Conservation (phyloP, 2,888 invertebrate genomes). For the Scaptodrosophila latifasciaeformis region DNA sequence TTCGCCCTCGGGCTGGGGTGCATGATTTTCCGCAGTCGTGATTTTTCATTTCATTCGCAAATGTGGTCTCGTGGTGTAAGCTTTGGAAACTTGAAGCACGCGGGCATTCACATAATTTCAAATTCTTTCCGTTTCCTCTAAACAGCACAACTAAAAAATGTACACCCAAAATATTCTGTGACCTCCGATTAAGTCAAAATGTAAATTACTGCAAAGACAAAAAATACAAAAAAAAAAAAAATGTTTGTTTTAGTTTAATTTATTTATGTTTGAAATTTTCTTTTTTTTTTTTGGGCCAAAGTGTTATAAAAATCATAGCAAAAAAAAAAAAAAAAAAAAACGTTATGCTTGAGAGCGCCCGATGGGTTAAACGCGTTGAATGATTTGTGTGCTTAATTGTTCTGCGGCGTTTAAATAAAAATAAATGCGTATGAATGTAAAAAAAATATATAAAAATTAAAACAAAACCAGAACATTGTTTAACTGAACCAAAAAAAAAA, state of each 20-base stretch:
- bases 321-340: slow-evolving; percentile 25
- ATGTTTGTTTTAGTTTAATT: slow-evolving; percentile 13
- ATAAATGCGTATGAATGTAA: slow-evolving; percentile 56
- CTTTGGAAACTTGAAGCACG: slow-evolving; percentile 43
- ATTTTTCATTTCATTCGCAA: slow-evolving; percentile 71
- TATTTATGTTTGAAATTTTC: slow-evolving; percentile 13
- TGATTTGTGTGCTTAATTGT: slow-evolving; percentile 33
- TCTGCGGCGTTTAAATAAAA: slow-evolving; percentile 42
- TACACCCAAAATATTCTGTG: neutral
- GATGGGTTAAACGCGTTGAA: slow-evolving; percentile 14
- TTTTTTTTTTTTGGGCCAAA: slow-evolving; percentile 23
- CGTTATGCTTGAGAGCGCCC: slow-evolving; percentile 53
- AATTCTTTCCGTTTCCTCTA: neutral
- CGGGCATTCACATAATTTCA: slow-evolving; percentile 3
- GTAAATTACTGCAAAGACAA: no score
- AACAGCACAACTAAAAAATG: neutral
- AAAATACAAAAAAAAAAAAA: neutral
- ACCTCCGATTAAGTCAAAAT: slow-evolving; percentile 32
- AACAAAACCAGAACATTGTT: slow-evolving; percentile 46
- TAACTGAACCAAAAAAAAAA: no score
- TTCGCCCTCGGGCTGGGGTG: slow-evolving; percentile 16
- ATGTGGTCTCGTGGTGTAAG: slow-evolving; percentile 45
- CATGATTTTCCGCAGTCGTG: slow-evolving; percentile 66
- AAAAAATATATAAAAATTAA: slow-evolving; percentile 14
- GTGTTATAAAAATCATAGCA: slow-evolving; percentile 21